Conservation (phyloP, 2,797 vertebrate species). For the Nasua narica region DNA sequence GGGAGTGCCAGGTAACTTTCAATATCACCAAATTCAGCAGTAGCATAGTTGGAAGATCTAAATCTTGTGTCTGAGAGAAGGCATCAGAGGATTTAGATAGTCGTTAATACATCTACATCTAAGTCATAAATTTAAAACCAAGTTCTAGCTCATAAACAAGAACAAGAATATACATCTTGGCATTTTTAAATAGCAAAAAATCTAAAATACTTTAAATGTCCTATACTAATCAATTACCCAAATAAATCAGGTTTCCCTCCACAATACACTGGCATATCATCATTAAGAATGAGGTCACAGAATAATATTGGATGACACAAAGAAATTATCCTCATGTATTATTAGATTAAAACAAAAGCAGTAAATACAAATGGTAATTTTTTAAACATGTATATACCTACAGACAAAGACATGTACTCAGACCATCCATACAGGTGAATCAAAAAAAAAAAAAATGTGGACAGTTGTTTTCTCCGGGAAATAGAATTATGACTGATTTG, state of each 20-base stretch:
- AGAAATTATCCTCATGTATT: not conserved
- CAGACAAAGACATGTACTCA: not conserved
- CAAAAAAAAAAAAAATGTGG: not conserved
- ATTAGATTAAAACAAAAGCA: conserved; percentile 1
- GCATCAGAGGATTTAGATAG: not conserved
- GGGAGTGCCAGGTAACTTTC: not conserved
- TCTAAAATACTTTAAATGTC: not conserved
- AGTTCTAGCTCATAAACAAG: not conserved
- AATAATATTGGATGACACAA: not conserved
- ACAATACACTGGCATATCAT: not conserved
- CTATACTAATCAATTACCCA: not conserved
- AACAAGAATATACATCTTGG: not conserved
- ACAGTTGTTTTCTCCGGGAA: not conserved
- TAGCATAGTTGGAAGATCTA: not conserved
- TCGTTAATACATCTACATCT: not conserved
- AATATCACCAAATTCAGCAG: not conserved
- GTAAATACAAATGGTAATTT: conserved; percentile 32
- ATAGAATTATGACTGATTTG: not conserved
- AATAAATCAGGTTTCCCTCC: not conserved
- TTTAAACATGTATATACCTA: not conserved
- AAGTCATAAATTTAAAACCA: not conserved
- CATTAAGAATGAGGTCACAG: not conserved
- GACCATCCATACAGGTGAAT: not conserved
- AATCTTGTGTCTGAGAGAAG: not conserved
- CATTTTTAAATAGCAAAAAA: not conserved